Base-by-base conservation (phyloP, 2,797 vertebrate species). In the Chloroceryle inda region DNA sequence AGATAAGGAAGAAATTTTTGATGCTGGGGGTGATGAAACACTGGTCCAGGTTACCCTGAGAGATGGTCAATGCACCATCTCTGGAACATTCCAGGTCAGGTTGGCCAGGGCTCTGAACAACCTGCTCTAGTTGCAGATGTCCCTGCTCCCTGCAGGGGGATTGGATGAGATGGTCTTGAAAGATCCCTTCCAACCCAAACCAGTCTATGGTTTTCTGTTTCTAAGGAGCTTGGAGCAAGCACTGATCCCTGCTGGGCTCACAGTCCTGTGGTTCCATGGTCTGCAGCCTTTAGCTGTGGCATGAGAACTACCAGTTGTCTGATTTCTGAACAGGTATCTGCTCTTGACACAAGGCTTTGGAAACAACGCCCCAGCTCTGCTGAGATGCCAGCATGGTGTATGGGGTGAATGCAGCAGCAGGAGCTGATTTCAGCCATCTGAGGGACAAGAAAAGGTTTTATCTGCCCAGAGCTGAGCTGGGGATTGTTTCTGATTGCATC, bases 401-500 rank as follows among this genome's bases (percentile, higher is more conserved):
- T 13, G 1, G 7, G 31, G 56, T 73, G 66, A 64, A 21, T 4
- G 8, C 2, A 1, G 74, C 31, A 21, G 45, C n/a, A 9, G 63
- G 68, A 73, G 77, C 63, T 18, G 63, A 49, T 79, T 85, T 58
- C 79, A 59, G 62, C 42, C 2, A 3, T 35, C 47, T 38, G 59
- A 77, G 74, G 72, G 52, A 27, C 6, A 56, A 71, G 89, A 61
- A 84, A 68, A 85, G 62, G 44, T 0, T 8, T 80, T 76, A 58
- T 61, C 84, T 74, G 18, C 52, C 55, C 49, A 0, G 85, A 83
- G 40, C 22, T 2, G 33, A 44, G 82, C 8, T 75, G 1, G 1
- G 81, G 87, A 66, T 92, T 72, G 81, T 63, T 72, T n/a, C 50
- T 96, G 95, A 96, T 97, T 88, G 58, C 93, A 96, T 96, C 91